Percentiles rank a stretch among this genome's conserved stretches.
Conservation (phyloP, 2,113 vertebrate species). For the Ammodytes dubius region DNA sequence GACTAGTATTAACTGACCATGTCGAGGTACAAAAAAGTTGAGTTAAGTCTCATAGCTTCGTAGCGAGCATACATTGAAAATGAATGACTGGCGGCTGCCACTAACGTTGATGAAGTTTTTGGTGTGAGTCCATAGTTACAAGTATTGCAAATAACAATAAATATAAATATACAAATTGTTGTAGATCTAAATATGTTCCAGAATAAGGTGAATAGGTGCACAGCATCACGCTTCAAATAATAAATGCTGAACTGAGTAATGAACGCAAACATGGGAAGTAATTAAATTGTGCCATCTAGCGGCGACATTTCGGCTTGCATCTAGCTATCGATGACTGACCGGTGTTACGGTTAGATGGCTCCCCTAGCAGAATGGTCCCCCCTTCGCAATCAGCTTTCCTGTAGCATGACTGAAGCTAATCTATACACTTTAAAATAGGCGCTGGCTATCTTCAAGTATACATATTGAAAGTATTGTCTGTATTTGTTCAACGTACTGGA, state of each 20-base stretch:
- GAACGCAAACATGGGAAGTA: neutral
- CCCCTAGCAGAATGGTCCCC: neutral
- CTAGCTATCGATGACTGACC: neutral
- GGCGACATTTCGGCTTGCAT: neutral
- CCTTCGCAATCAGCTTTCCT: neutral
- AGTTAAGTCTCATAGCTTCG: no score
- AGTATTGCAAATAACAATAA: no score
- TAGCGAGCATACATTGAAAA: no score
- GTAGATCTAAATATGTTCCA: no score
- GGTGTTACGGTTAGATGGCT: neutral
- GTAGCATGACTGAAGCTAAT: neutral
- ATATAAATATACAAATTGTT: no score
- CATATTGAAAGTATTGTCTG: rapidly evolving
- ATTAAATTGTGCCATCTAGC: conserved; percentile 10
- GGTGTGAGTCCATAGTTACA: no score
- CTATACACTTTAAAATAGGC: rapidly evolving
- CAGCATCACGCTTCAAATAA: neutral
- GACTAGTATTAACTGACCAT: no score
- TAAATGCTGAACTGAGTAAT: neutral
- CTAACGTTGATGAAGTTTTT: no score
- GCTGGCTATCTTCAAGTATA: neutral
- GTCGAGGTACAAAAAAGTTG: no score
- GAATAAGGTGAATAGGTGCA: no score
- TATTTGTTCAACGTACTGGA: rapidly evolving
- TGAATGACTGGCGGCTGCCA: no score